phyloP scores from a whole-genome alignment of 2,113 vertebrate species.

The Bagarius yarrelli region DNA sequence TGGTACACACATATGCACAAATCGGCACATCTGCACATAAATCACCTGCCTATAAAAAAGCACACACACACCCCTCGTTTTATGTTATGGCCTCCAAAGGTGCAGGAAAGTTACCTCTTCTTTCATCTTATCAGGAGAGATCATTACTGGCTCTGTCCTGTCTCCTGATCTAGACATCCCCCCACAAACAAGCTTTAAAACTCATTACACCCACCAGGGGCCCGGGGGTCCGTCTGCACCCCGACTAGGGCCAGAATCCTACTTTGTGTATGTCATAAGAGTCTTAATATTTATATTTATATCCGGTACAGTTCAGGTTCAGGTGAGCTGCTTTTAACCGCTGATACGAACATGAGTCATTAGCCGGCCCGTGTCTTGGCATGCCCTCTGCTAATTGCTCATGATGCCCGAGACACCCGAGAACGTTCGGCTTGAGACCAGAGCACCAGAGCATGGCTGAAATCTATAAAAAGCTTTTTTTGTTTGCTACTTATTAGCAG shows the following conservation, averaged over 20 bases:
- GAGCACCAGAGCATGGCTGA: constrained; percentile 47
- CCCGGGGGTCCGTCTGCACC: not conserved
- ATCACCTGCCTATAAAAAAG: not conserved
- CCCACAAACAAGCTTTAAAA: constrained; percentile 22
- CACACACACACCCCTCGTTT: constrained; percentile 6
- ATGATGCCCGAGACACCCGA: constrained; percentile 56
- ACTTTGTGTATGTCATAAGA: constrained; percentile 2
- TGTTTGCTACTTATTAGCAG: constrained; percentile 55
- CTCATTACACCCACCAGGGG: constrained; percentile 32
- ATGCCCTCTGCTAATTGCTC: constrained; percentile 53
- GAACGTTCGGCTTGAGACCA: constrained; percentile 43
- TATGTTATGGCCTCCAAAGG: constrained; percentile 6
- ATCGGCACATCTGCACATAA: not conserved
- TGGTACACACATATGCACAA: not conserved
- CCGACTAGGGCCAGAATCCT: not conserved
- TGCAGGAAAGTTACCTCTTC: constrained; percentile 6
- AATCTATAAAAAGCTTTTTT: constrained; percentile 57
- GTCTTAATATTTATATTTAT: not conserved
- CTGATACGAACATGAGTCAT: constrained; percentile 44
- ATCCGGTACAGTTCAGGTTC: not conserved
- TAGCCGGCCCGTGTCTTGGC: constrained; percentile 36
- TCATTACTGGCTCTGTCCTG: constrained; percentile 30
- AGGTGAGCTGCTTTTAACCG: constrained; percentile 1
- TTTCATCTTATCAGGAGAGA: constrained; percentile 36
- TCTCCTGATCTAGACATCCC: constrained; percentile 8